Evolutionary conservation across 2,797 vertebrate genomes (phyloP), one percentile per base, ranked within the genome.

Genomic region (Lithobates sylvaticus): DNA sequence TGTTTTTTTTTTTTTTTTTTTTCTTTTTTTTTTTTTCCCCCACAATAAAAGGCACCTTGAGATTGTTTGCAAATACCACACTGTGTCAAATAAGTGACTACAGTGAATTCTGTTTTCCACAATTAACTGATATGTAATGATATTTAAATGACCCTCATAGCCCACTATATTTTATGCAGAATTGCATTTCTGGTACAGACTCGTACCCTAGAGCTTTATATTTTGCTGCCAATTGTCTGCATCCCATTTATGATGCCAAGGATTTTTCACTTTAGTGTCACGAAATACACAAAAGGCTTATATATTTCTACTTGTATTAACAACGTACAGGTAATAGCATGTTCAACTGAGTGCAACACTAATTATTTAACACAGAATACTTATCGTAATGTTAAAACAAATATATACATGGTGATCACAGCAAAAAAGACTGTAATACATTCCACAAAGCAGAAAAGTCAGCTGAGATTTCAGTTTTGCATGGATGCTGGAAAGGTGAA

Each of bases 221-320:
- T 84, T 50, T 47, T 72, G 16, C 68, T 78, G 75, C 76, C 76
- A 84, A 78, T 84, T 78, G 71, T 50, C 68, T 77, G 32, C 34
- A 69, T 70, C 67, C 50, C 50, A 70, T 78, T 44, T 71, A 64
- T 76, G 29, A 65, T 78, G 83, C 83, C 83, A 84, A 78, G 29
- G 65, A 84, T 13, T 78, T 84, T 68, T 84, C 69, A 71, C 26
- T 84, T 23, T 26, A 78, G 36, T 72, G 50, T 23, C 69, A 78
- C 54, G 76, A 70, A 47, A 44, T 39, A 32, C 39, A 78, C 65
- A 34, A 72, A 73, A 69, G 32, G 83, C 67, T 47, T 58, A 84
- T 78, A 70, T 34, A 39, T 70, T 84, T 84, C 23, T 70, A 78
- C 74, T n/a, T 61, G 5, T 61, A 61, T 23, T 61, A 61, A 23